These are phyloP conservation scores for Brachionus rotundiformis DNA, from an alignment of 1,140 invertebrate genomes.

Conservation along the genomic window DNA sequence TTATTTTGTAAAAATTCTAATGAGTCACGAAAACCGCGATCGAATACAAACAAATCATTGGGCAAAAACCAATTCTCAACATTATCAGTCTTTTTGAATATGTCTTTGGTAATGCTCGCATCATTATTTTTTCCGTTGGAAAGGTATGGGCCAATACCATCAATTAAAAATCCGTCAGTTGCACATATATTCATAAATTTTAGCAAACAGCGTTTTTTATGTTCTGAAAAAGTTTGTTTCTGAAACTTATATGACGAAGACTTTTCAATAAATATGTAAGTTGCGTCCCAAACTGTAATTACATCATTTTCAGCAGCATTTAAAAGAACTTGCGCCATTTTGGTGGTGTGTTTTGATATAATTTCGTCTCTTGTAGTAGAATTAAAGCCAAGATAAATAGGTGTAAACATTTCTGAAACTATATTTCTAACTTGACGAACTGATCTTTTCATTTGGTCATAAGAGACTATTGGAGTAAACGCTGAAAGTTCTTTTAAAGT, in stretches of 20 bases:
- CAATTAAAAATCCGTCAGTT: background rate
- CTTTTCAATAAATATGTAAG: constrained; percentile 11
- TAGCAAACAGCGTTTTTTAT: background rate
- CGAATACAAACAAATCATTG: background rate
- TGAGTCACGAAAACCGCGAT: background rate
- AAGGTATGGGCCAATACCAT: background rate
- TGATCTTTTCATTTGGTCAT: background rate
- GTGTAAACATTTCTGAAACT: background rate
- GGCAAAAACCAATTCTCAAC: background rate
- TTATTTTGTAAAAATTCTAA: background rate
- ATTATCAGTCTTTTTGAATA: background rate
- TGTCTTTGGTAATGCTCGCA: background rate
- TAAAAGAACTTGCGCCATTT: too few relatives aligned
- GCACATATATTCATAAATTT: constrained; percentile 14
- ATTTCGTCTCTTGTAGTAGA: background rate
- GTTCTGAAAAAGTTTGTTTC: background rate
- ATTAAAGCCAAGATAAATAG: constrained; percentile 9
- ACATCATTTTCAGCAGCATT: too few relatives aligned
- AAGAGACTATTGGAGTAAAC: background rate
- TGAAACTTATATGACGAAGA: background rate
- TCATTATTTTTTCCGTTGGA: background rate
- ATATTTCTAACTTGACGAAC: background rate
- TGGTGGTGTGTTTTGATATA: background rate
- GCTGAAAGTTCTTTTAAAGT: background rate
- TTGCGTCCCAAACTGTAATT: background rate